Percentiles rank a stretch among this genome's conserved stretches.
phyloP scores from a whole-genome alignment of 2,888 invertebrate genomes.

The Dinocampus coccinellae region DNA sequence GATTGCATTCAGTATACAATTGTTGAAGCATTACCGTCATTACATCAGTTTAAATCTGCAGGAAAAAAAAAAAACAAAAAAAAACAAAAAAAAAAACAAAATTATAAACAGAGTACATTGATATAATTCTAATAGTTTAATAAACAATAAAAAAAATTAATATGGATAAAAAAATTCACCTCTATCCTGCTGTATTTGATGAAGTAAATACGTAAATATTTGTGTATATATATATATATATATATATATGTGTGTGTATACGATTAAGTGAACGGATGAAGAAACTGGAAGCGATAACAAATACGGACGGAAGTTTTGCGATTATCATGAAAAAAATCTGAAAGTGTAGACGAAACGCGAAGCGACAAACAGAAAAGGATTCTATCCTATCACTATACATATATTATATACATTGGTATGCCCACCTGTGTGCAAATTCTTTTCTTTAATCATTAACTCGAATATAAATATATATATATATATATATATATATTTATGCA shows the following conservation, averaged over 20 bases:
- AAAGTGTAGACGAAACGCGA: slow-evolving; percentile 52
- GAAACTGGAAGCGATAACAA: slow-evolving; percentile 46
- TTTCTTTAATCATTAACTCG: slow-evolving; percentile 3
- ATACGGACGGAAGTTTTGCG: slow-evolving; percentile 49
- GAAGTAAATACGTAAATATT: background rate
- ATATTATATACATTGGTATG: slow-evolving; percentile 36
- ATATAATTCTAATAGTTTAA: too few species aligned
- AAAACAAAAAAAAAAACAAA: too few species aligned
- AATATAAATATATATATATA: background rate
- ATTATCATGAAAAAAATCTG: slow-evolving; percentile 50
- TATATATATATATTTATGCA: background rate
- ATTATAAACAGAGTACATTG: too few species aligned
- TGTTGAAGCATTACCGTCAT: background rate
- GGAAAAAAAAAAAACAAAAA: background rate
- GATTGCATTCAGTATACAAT: background rate
- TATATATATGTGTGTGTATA: slow-evolving; percentile 1
- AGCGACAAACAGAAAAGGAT: slow-evolving; percentile 43
- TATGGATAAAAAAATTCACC: too few species aligned
- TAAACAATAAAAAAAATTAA: too few species aligned
- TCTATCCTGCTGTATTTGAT: background rate
- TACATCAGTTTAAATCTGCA: background rate
- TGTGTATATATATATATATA: background rate
- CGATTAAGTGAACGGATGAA: slow-evolving; percentile 11
- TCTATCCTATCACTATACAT: slow-evolving; percentile 14
- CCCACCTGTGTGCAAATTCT: slow-evolving; percentile 1